These are phyloP conservation scores for Mactromeris polynyma DNA, from an alignment of 2,888 invertebrate genomes.

Conservation along the genomic window DNA sequence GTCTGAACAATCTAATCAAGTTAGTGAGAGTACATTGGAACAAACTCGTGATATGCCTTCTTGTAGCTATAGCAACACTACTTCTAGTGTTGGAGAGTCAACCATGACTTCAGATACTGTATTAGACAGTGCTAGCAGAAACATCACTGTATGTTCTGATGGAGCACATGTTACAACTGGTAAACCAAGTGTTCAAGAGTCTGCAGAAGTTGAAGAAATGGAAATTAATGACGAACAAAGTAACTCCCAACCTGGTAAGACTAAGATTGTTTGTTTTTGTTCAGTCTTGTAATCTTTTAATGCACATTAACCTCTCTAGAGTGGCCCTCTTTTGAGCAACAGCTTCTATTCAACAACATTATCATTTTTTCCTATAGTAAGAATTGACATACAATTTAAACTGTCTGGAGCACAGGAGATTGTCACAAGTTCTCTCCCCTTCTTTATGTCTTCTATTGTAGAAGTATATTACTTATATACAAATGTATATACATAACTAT, in stretches of 20 bases:
- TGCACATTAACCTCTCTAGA: no score
- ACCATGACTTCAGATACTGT: background rate
- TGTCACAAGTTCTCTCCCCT: no score
- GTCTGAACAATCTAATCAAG: background rate
- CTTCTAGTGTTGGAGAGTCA: background rate
- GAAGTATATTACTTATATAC: no score
- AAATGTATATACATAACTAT: no score
- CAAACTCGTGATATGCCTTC: slow-evolving; percentile 11
- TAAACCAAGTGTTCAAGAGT: background rate
- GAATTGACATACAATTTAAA: no score
- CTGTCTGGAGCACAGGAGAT: no score
- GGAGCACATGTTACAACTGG: background rate
- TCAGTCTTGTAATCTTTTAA: no score
- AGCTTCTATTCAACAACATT: no score
- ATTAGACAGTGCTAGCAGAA: background rate
- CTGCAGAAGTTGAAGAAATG: background rate
- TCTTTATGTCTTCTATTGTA: no score
- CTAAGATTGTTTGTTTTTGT: background rate
- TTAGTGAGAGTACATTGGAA: background rate
- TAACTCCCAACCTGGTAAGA: background rate
- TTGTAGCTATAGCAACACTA: slow-evolving; percentile 2
- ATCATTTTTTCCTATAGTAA: no score
- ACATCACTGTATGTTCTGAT: background rate
- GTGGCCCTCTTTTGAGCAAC: no score
- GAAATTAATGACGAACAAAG: background rate